Percentiles rank a stretch among this genome's conserved stretches.
These are phyloP conservation scores for Pseudolycoriella hygida DNA, from an alignment of 2,888 invertebrate species.

Conservation along the genomic window DNA sequence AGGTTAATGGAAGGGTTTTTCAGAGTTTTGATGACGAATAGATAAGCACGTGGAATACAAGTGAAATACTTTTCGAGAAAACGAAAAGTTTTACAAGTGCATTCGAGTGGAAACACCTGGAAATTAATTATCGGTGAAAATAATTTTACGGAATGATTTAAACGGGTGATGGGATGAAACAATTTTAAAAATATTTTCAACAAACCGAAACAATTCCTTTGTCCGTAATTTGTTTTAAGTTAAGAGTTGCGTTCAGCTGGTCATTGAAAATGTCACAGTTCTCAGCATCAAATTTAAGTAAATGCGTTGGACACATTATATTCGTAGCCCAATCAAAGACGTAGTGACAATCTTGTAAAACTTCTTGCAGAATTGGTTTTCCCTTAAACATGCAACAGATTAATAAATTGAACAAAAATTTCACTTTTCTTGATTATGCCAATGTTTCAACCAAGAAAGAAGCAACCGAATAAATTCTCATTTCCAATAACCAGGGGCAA, in stretches of 20 bases:
- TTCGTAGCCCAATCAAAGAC: slow-evolving; percentile 27
- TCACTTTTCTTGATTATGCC: neutral
- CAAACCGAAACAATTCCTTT: slow-evolving; percentile 23
- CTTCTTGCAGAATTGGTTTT: slow-evolving; percentile 22
- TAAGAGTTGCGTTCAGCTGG: slow-evolving; percentile 19
- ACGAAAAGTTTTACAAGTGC: too few relatives aligned
- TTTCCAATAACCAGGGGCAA: too few relatives aligned
- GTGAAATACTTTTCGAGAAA: too few relatives aligned
- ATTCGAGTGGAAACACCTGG: too few relatives aligned
- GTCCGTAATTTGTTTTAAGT: slow-evolving; percentile 20
- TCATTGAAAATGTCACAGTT: slow-evolving; percentile 25
- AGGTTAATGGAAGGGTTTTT: too few relatives aligned
- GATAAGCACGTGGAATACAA: too few relatives aligned
- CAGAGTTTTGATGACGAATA: too few relatives aligned
- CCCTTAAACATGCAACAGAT: slow-evolving; percentile 16
- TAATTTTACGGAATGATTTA: too few relatives aligned
- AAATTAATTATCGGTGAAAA: too few relatives aligned
- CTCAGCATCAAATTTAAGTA: slow-evolving; percentile 19
- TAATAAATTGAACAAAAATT: too few relatives aligned
- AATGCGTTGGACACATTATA: slow-evolving; percentile 25
- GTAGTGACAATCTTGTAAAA: slow-evolving; percentile 23
- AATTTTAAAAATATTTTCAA: neutral
- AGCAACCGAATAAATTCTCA: too few relatives aligned
- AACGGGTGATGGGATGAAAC: neutral
- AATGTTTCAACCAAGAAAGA: too few relatives aligned